phyloP scores from a whole-genome alignment of 1,140 invertebrate genomes.

The Fopius arisanus region DNA sequence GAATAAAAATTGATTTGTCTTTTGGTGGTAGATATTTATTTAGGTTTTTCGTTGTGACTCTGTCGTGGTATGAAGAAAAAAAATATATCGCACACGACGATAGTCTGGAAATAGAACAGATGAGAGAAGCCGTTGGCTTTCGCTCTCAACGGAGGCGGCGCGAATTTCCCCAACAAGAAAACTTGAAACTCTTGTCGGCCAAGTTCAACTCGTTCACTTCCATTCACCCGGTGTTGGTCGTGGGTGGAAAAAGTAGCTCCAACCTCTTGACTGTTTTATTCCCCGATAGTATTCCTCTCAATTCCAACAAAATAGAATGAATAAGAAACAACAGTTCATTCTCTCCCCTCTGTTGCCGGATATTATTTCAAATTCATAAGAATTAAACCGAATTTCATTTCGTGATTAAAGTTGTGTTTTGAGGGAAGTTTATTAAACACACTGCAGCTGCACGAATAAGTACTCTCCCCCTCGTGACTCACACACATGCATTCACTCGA shows the following conservation, averaged over 20 bases:
- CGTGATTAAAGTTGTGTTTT: no score
- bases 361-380: background rate
- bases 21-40: background rate
- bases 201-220: slow-evolving; percentile 57
- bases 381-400: background rate
- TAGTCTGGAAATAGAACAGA: slow-evolving; percentile 55
- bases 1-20: background rate
- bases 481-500: background rate
- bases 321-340: background rate
- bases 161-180: slow-evolving; percentile 52
- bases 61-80: slow-evolving; percentile 45
- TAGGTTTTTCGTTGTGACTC: background rate
- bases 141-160: slow-evolving; percentile 33
- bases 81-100: slow-evolving; percentile 44
- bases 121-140: slow-evolving; percentile 8
- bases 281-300: background rate
- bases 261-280: background rate
- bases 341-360: background rate
- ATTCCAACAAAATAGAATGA: background rate
- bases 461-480: background rate
- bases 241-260: background rate
- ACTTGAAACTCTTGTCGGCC: slow-evolving; percentile 55
- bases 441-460: slow-evolving; percentile 9
- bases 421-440: background rate
- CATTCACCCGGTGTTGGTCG: slow-evolving; percentile 15